Conservation (phyloP, 2,888 invertebrate species). For the Hypsopygia costalis region DNA sequence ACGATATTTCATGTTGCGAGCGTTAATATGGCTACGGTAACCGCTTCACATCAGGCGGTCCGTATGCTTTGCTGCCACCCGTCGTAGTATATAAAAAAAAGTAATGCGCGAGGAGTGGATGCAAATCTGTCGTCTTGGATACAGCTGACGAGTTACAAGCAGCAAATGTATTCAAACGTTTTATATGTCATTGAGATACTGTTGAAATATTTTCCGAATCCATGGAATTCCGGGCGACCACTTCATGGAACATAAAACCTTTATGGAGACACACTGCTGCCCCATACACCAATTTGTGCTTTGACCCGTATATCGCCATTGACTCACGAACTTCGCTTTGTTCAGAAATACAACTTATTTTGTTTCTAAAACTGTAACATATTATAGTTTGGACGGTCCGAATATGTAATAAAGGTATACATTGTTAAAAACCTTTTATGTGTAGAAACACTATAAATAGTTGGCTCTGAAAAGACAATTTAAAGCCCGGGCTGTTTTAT, state of each 20-base stretch:
- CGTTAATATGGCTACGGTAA: too few relatives aligned
- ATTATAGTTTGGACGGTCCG: neutral
- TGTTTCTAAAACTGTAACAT: neutral
- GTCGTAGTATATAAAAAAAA: too few relatives aligned
- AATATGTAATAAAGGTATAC: neutral
- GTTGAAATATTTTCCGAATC: slow-evolving; percentile 8
- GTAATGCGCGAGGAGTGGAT: too few relatives aligned
- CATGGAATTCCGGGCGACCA: slow-evolving; percentile 30
- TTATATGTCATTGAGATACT: neutral
- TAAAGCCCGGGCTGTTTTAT: too few relatives aligned
- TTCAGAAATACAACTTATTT: neutral
- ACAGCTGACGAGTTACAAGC: too few relatives aligned
- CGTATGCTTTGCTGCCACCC: too few relatives aligned
- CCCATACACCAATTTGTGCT: slow-evolving; percentile 14
- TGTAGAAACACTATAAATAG: too few relatives aligned
- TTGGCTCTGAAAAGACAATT: too few relatives aligned
- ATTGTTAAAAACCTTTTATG: neutral
- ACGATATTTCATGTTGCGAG: too few relatives aligned
- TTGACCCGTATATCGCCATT: slow-evolving; percentile 8
- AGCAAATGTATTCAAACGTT: too few relatives aligned
- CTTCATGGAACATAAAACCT: slow-evolving; percentile 67
- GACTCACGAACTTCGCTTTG: slow-evolving; percentile 3
- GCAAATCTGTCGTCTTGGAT: too few relatives aligned
- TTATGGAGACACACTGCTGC: slow-evolving; percentile 54
- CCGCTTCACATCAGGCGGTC: too few relatives aligned